Conservation (phyloP, 1,140 invertebrate genomes). For the Caenorhabditis tropicalis region DNA sequence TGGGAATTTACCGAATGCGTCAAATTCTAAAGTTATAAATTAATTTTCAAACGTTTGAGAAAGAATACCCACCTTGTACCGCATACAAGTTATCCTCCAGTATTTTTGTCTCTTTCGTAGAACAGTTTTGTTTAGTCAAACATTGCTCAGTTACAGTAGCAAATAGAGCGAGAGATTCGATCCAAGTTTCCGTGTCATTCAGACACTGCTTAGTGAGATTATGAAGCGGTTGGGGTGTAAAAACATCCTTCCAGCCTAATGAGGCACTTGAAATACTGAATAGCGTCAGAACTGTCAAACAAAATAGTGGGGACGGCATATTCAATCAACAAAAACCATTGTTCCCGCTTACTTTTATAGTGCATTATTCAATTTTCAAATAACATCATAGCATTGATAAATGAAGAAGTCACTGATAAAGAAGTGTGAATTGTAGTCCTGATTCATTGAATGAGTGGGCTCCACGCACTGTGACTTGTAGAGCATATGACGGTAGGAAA, state of each 20-base stretch:
- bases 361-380: background rate
- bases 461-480: constrained; percentile 17
- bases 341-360: background rate
- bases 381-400: constrained; percentile 2
- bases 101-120: background rate
- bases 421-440: background rate
- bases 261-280: background rate
- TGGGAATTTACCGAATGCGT: constrained; percentile 30
- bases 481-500: background rate
- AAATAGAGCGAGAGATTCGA: background rate
- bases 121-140: background rate
- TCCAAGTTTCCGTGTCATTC: constrained; percentile 2
- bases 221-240: constrained; percentile 3
- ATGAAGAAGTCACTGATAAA: constrained; percentile 17
- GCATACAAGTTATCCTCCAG: constrained; percentile 21
- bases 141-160: background rate
- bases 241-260: background rate
- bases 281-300: background rate
- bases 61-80: background rate
- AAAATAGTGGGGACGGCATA: background rate
- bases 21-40: constrained; percentile 31
- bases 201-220: constrained; percentile 1
- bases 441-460: constrained; percentile 5
- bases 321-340: background rate
- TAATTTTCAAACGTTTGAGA: background rate